Percentiles rank a stretch among this genome's conserved stretches.
Conservation (phyloP, 64 coral and sea anemone species). For the Montipora sp. region DNA sequence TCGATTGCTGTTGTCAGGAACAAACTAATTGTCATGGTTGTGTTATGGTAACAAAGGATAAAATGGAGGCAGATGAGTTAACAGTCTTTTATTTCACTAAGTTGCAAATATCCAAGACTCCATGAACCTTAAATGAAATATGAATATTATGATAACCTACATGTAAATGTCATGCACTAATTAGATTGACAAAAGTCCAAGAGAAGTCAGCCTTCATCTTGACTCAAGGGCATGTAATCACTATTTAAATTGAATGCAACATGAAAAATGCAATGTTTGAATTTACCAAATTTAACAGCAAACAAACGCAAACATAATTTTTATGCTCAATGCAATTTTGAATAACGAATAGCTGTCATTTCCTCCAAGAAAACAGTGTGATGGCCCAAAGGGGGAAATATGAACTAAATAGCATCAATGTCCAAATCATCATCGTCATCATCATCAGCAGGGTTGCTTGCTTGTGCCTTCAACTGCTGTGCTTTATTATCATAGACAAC, state of each 20-base stretch:
- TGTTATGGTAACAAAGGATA: no score
- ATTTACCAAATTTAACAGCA: neutral
- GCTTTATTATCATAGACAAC: conserved; percentile 88
- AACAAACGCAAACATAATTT: neutral
- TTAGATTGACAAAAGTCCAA: neutral
- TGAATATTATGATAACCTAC: neutral
- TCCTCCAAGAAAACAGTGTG: neutral
- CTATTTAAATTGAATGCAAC: neutral
- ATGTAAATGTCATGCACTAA: no score
- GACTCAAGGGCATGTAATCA: neutral
- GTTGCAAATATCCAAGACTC: no score
- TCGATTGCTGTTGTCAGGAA: no score
- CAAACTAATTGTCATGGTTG: no score
- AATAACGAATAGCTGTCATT: neutral
- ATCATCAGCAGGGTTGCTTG: conserved; percentile 16
- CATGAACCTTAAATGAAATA: neutral
- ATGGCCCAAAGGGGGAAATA: neutral
- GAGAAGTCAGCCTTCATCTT: neutral
- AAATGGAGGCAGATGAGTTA: no score
- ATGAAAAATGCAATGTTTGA: neutral
- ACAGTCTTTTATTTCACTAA: no score
- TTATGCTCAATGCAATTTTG: neutral
- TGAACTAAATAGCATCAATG: conserved; percentile 94
- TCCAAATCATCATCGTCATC: conserved; percentile 85
- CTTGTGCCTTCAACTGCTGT: conserved; percentile 70